phyloP scores from a whole-genome alignment of 2,113 vertebrate species.

The Rhipidura dahli region DNA sequence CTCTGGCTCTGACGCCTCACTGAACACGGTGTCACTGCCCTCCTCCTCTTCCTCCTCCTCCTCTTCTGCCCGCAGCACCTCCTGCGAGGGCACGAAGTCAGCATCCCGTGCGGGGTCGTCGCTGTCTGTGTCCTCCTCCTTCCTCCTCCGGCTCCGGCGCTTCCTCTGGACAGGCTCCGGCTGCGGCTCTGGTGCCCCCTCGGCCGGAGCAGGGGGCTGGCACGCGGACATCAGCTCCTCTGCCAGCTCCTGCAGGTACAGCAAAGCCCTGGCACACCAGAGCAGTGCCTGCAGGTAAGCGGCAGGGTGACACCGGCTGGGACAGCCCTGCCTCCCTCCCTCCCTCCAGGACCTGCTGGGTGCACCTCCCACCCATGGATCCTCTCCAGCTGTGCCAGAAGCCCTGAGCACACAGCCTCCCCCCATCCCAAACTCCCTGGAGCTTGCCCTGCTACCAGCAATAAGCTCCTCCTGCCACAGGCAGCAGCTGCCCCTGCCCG shows the following conservation, averaged over 20 bases:
- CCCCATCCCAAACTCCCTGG: background rate
- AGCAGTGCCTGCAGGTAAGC: background rate
- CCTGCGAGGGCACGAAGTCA: conserved; percentile 81
- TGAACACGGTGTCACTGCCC: background rate
- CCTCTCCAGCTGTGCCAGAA: background rate
- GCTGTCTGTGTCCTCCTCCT: conserved; percentile 41
- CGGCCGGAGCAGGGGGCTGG: background rate
- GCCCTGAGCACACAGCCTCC: background rate
- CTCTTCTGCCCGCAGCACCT: conserved; percentile 58
- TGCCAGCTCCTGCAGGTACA: conserved; percentile 86
- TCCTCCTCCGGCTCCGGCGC: conserved; percentile 51
- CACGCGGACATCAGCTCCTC: conserved; percentile 72
- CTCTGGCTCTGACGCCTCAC: conserved; percentile 68
- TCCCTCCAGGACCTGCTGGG: fast-evolving
- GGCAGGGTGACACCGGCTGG: fast-evolving
- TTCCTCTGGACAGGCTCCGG: background rate
- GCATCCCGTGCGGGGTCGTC: conserved; percentile 64
- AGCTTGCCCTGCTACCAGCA: background rate
- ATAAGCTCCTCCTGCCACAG: background rate
- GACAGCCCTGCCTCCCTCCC: background rate
- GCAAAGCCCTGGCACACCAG: conserved; percentile 79
- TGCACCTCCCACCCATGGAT: fast-evolving
- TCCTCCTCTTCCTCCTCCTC: conserved; percentile 70
- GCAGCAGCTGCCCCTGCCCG: background rate
- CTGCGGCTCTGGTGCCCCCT: background rate